These are phyloP conservation scores for Macaca nemestrina DNA, from an alignment of 2,113 vertebrate species.

Conservation along the genomic window DNA sequence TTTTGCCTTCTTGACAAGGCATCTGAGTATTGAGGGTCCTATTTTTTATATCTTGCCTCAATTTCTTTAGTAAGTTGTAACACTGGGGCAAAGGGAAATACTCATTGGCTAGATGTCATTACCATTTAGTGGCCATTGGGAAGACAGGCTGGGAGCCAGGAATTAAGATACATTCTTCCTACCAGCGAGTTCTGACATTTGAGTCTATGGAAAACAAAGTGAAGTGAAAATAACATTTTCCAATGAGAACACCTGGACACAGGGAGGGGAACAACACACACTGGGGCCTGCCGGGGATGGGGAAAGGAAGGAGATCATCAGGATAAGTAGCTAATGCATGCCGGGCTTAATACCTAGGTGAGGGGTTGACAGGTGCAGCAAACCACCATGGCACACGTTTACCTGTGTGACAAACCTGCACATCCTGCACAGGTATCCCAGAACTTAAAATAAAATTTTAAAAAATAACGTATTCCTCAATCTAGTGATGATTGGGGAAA, in stretches of 20 bases:
- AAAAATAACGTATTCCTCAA: background rate
- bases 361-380: too few relatives aligned
- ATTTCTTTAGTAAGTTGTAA: slow-evolving; percentile 16
- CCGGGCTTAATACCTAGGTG: too few relatives aligned
- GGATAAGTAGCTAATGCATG: too few relatives aligned
- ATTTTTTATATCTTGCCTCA: background rate
- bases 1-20: background rate
- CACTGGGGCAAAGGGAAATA: background rate
- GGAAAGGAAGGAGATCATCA: too few relatives aligned
- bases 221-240: background rate
- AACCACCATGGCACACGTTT: too few relatives aligned
- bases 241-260: too few relatives aligned
- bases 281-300: too few relatives aligned
- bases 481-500: background rate
- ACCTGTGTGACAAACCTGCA: too few relatives aligned
- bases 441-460: too few relatives aligned
- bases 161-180: background rate
- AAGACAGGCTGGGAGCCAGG: background rate
- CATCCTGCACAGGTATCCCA: too few relatives aligned
- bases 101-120: background rate
- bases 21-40: background rate
- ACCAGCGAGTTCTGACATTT: background rate
- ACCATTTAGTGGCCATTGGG: background rate
- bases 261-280: too few relatives aligned
- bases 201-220: background rate